Percentiles rank a stretch among this genome's conserved stretches.
Conservation (phyloP, 2,797 vertebrate genomes). For the Acanthis flammea region DNA sequence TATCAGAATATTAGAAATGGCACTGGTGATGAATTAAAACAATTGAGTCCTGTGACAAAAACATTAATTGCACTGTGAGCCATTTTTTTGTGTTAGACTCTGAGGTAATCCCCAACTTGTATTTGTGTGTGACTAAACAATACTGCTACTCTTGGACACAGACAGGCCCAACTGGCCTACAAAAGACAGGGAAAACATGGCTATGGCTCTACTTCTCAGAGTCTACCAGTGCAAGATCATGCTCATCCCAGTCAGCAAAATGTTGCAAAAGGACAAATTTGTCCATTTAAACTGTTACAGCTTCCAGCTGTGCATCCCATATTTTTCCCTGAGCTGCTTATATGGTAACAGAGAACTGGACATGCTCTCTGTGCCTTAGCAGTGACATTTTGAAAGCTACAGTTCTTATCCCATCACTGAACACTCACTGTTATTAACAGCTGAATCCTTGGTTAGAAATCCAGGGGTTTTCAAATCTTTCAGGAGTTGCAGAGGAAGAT, state of each 20-base stretch:
- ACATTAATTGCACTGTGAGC: neutral
- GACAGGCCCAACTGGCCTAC: neutral
- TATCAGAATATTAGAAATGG: neutral
- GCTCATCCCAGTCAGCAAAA: neutral
- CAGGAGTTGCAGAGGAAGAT: neutral
- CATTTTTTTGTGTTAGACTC: neutral
- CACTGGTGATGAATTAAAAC: neutral
- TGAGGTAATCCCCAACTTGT: neutral
- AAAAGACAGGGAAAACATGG: neutral
- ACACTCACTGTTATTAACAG: neutral
- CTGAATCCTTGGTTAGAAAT: neutral
- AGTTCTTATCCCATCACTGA: neutral
- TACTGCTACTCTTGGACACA: neutral
- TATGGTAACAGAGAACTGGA: neutral
- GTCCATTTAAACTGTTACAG: neutral
- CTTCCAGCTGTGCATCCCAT: neutral
- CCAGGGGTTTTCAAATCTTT: neutral
- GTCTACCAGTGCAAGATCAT: neutral
- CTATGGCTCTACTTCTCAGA: neutral
- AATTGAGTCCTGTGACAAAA: neutral
- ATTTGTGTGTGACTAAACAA: neutral
- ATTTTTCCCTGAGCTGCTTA: neutral
- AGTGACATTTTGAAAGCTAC: neutral
- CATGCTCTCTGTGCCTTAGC: accelerated
- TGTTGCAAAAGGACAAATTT: neutral